Evolutionary conservation across 2,797 vertebrate genomes (phyloP).

Genomic region (Miichthys miiuy): DNA sequence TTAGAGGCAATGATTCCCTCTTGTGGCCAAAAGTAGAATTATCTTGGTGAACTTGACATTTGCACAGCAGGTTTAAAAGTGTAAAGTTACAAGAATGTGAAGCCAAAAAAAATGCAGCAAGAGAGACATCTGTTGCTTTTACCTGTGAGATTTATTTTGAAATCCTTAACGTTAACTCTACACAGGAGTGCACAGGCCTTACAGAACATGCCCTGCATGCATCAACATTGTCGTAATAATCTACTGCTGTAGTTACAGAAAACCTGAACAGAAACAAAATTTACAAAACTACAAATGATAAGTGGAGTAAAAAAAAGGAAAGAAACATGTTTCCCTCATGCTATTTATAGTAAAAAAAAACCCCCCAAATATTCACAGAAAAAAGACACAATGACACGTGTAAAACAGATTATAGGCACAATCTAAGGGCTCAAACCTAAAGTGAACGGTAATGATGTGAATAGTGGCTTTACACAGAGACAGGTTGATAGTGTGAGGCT

Average conservation of each 20-base stretch:
- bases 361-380: constrained; percentile 55
- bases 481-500: neutral
- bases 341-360: constrained; percentile 43
- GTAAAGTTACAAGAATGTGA: neutral
- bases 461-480: constrained; percentile 52
- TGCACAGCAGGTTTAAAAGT: neutral
- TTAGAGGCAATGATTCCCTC: constrained; percentile 50
- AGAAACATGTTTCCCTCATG: constrained; percentile 49
- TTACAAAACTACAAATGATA: constrained; percentile 71
- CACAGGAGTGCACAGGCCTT: constrained; percentile 77
- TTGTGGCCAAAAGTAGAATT: constrained; percentile 57
- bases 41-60: constrained; percentile 2
- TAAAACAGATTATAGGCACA: constrained; percentile 29
- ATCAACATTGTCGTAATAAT: constrained; percentile 59
- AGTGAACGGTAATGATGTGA: constrained; percentile 14
- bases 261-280: constrained; percentile 63
- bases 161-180: constrained; percentile 64
- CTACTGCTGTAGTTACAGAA: constrained; percentile 47
- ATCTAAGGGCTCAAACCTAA: constrained; percentile 11
- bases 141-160: constrained; percentile 82
- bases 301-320: constrained; percentile 45
- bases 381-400: constrained; percentile 39
- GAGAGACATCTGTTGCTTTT: constrained; percentile 45
- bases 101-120: constrained; percentile 1
- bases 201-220: constrained; percentile 87